A percentile compares a stretch with the other conserved stretches of the same genome.
These are phyloP conservation scores for Glaucomys volans DNA, from an alignment of 2,113 vertebrate species.

Conservation along the genomic window DNA sequence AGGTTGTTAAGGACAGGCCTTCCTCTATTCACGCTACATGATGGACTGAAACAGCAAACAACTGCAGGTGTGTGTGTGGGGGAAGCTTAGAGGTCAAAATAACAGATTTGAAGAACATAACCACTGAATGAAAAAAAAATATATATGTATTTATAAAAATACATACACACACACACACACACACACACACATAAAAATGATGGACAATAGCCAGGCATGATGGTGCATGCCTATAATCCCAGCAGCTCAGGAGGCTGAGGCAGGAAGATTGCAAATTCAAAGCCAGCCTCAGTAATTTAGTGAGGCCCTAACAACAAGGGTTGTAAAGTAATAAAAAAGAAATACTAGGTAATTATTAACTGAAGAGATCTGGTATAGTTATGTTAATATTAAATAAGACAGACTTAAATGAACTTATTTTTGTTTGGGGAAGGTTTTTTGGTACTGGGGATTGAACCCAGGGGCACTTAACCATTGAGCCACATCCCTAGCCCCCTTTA, in stretches of 20 bases:
- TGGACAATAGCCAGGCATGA: too few species aligned
- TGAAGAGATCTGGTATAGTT: neutral
- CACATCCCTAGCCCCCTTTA: too few species aligned
- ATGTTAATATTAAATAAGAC: neutral
- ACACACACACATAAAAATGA: neutral
- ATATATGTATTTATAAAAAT: too few species aligned
- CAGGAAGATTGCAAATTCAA: too few species aligned
- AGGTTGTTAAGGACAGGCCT: neutral
- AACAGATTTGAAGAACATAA: neutral
- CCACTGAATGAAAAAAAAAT: neutral
- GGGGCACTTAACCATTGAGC: too few species aligned
- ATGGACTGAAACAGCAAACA: neutral
- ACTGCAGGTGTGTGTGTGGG: neutral
- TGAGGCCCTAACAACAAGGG: neutral
- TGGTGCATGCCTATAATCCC: too few species aligned
- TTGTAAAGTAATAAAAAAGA: conserved; percentile 26
- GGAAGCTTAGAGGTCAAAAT: neutral
- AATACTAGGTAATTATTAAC: neutral
- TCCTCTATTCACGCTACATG: neutral
- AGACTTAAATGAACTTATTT: neutral
- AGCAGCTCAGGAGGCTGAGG: too few species aligned
- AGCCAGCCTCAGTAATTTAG: too few species aligned
- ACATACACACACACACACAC: too few species aligned
- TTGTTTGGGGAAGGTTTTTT: neutral
- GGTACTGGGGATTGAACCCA: too few species aligned